phyloP scores from a whole-genome alignment of 1,140 invertebrate genomes.

The Drosophila pseudoananassae region DNA sequence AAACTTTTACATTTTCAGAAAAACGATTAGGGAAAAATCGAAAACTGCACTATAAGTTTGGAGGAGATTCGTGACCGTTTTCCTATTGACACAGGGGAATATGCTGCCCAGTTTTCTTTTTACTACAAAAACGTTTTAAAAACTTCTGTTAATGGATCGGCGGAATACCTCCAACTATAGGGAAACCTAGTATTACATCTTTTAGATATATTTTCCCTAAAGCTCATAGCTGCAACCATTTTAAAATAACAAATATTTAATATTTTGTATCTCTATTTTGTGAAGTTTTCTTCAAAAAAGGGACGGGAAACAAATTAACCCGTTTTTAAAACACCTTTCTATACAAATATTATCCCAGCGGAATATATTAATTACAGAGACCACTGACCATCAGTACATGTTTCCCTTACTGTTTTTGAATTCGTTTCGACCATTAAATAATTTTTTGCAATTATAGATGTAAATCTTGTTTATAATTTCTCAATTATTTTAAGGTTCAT shows the following conservation, averaged over 20 bases:
- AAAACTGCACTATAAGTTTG: slow-evolving; percentile 1
- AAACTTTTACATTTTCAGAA: background rate
- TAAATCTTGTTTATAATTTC: too few species aligned
- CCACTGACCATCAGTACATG: background rate
- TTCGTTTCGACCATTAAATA: background rate
- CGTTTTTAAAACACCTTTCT: too few species aligned
- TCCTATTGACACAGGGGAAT: slow-evolving; percentile 20
- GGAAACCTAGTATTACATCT: background rate
- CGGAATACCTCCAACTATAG: slow-evolving; percentile 5
- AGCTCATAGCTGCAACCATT: too few species aligned
- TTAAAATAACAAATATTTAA: too few species aligned
- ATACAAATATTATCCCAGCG: background rate
- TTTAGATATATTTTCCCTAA: too few species aligned
- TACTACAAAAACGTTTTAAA: background rate
- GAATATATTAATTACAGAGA: background rate
- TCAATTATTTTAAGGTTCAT: background rate
- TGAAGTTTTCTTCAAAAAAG: too few species aligned
- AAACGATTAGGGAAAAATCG: background rate
- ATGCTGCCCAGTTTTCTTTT: slow-evolving; percentile 7
- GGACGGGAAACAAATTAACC: too few species aligned
- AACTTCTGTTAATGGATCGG: slow-evolving; percentile 4
- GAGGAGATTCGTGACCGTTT: slow-evolving; percentile 13
- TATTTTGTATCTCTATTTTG: background rate
- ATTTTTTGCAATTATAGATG: background rate
- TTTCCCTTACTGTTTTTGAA: too few species aligned